phyloP scores from a whole-genome alignment of 2,113 vertebrate species.

The Noturus placidus region DNA sequence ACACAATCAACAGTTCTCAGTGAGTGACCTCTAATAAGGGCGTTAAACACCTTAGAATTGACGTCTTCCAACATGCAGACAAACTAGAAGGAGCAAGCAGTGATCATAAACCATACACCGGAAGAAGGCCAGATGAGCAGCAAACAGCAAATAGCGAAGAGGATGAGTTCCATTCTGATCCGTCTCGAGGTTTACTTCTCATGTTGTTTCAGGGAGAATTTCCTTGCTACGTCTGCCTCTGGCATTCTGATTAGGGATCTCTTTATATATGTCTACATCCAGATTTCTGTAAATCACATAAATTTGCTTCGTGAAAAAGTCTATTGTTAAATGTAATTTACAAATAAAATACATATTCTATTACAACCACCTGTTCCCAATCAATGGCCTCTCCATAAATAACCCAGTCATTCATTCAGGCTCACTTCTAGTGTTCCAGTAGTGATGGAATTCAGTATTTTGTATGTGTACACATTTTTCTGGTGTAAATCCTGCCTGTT shows the following conservation, averaged over 20 bases:
- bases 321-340: neutral
- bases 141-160: neutral
- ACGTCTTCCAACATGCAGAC: neutral
- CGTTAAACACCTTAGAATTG: neutral
- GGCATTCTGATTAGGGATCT: neutral
- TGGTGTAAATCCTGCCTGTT: no score
- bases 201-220: neutral
- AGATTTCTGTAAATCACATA: neutral
- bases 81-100: no score
- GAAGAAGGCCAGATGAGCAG: neutral
- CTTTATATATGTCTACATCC: neutral
- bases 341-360: neutral
- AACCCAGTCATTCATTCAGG: neutral
- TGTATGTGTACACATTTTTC: neutral
- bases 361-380: neutral
- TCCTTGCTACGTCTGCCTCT: neutral
- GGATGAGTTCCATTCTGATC: neutral
- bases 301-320: neutral
- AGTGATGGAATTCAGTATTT: neutral
- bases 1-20: slow-evolving; percentile 7
- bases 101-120: neutral
- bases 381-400: neutral
- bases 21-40: slow-evolving; percentile 11
- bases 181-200: neutral
- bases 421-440: neutral